These are phyloP conservation scores for Onychomys arenicola DNA, from an alignment of 2,797 vertebrate genomes.

Conservation along the genomic window DNA sequence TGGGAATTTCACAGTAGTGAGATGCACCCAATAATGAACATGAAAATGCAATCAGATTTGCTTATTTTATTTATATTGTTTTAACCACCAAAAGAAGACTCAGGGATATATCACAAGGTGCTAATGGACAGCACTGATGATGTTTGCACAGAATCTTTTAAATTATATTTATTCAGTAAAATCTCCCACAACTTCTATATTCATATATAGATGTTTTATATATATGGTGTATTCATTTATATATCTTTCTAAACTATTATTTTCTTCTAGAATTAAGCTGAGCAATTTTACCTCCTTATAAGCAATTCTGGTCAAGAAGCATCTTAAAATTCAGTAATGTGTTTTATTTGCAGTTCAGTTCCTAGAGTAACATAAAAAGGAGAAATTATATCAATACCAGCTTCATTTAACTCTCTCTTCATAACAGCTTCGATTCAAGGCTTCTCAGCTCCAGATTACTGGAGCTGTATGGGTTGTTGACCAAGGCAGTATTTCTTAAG, in stretches of 20 bases:
- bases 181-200: not conserved
- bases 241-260: not conserved
- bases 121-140: not conserved
- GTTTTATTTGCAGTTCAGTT: not conserved
- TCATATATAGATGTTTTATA: not conserved
- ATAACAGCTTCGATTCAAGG: not conserved
- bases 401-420: not conserved
- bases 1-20: conserved; percentile 63
- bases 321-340: not conserved
- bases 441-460: not conserved
- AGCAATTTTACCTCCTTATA: not conserved
- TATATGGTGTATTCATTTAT: not conserved
- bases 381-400: not conserved
- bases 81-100: conserved; percentile 18
- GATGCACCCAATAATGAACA: conserved; percentile 57
- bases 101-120: not conserved
- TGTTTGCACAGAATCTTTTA: conserved; percentile 13
- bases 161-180: conserved; percentile 19
- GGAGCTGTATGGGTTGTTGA: not conserved
- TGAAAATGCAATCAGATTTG: conserved; percentile 75
- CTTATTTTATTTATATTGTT: conserved; percentile 60
- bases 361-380: not conserved
- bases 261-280: not conserved
- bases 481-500: not conserved
- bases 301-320: not conserved